These are phyloP conservation scores for Enteromius radiatus DNA, from an alignment of 2,797 vertebrate genomes.

Conservation along the genomic window DNA sequence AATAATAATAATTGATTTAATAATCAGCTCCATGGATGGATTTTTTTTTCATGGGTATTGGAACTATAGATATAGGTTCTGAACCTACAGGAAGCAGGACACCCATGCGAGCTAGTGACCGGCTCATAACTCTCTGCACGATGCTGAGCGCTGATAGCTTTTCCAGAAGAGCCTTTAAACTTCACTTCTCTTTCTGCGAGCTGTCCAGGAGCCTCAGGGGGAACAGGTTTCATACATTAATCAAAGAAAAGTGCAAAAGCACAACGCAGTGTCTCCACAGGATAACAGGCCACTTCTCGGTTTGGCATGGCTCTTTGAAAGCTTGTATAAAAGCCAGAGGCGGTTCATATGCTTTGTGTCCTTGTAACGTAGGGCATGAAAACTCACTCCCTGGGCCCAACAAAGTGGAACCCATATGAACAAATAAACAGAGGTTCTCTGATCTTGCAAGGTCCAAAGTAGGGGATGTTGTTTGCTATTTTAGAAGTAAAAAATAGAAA, in stretches of 20 bases:
- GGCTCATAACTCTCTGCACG: slow-evolving; percentile 58
- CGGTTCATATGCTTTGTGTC: slow-evolving; percentile 57
- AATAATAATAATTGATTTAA: background rate
- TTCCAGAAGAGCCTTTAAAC: slow-evolving; percentile 45
- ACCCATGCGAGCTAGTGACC: slow-evolving; percentile 6
- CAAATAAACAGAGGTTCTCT: slow-evolving; percentile 62
- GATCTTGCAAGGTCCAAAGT: slow-evolving; percentile 53
- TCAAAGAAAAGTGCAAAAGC: slow-evolving; percentile 71
- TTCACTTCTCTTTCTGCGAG: slow-evolving; percentile 35
- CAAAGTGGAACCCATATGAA: slow-evolving; percentile 51
- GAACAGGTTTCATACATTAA: slow-evolving; percentile 73
- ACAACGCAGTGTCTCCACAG: slow-evolving; percentile 60
- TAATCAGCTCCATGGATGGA: background rate
- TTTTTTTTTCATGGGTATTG: background rate
- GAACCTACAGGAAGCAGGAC: background rate
- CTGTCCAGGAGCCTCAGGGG: slow-evolving; percentile 32
- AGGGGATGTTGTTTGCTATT: slow-evolving; percentile 51
- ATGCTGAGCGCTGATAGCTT: slow-evolving; percentile 19
- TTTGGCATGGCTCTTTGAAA: slow-evolving; percentile 26
- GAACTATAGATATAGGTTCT: background rate
- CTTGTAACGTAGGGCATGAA: slow-evolving; percentile 46
- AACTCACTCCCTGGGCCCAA: slow-evolving; percentile 26
- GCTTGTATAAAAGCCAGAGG: slow-evolving; percentile 28
- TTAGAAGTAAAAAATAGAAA: slow-evolving; percentile 48
- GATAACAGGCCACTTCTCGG: slow-evolving; percentile 31